Percentiles rank a stretch among this genome's conserved stretches.
These are phyloP conservation scores for Pardalotus punctatus DNA, from an alignment of 2,113 vertebrate genomes.

Conservation along the genomic window DNA sequence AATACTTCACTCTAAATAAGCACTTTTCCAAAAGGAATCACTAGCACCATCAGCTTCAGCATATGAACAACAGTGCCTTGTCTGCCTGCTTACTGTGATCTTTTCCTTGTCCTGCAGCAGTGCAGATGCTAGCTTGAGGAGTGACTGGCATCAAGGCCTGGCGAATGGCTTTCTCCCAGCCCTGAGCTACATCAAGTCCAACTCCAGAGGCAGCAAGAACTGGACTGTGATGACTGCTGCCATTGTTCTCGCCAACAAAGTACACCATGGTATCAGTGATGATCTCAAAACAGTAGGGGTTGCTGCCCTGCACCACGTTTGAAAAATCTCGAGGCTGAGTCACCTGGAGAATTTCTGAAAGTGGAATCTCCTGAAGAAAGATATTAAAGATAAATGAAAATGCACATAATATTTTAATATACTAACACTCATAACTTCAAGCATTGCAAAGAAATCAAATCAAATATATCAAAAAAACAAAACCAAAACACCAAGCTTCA, in stretches of 20 bases:
- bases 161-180: slow-evolving; percentile 97
- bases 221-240: slow-evolving; percentile 84
- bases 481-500: not conserved
- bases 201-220: slow-evolving; percentile 90
- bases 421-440: not conserved
- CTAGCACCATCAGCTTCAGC: not conserved
- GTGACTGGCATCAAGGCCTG: slow-evolving; percentile 98
- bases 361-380: slow-evolving; percentile 91
- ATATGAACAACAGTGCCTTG: not conserved
- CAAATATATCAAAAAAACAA: not conserved
- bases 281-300: slow-evolving; percentile 98
- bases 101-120: slow-evolving; percentile 87
- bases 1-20: not conserved
- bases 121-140: slow-evolving; percentile 90
- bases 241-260: slow-evolving; percentile 96
- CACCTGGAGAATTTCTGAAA: slow-evolving; percentile 98
- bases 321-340: slow-evolving; percentile 86
- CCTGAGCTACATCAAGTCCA: slow-evolving; percentile 91
- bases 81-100: slow-evolving; percentile 90
- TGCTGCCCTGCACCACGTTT: slow-evolving; percentile 86
- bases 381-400: slow-evolving; percentile 44
- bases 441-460: not conserved
- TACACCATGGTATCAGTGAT: slow-evolving; percentile 97
- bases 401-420: not conserved
- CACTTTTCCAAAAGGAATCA: not conserved